Evolutionary conservation across 2,888 invertebrate species (phyloP), one percentile per base, ranked within the genome.

Genomic region (Caenorhabditis uteleia): DNA sequence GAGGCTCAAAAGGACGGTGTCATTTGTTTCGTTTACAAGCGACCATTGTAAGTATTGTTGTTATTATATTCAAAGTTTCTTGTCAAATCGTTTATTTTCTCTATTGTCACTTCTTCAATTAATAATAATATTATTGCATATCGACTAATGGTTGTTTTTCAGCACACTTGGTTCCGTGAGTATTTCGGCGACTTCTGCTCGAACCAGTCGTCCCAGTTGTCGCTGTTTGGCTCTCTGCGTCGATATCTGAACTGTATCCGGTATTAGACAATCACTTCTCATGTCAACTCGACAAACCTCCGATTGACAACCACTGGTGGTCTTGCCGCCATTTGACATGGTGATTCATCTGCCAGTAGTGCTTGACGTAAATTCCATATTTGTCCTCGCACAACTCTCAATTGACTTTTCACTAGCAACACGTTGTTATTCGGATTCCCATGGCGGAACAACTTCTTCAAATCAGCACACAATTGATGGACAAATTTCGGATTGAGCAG

Each of bases 381-480:
- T 62, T 79, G 79, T 14, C 79, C 79, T n/a, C 79, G 71, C 21
- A 79, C 64, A 12, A 79, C 78, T 14, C 76, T 59, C 26, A 79
- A 46, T 54, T 79, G 79, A 18, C 68, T 70, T 46, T 66, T 59
- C 18, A 72, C 68, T 12, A 79, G 69, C 44, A 66, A 64, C 3
- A 71, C 64, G 42, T 71, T 76, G 12, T 59, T 57, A 26, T 53
- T 64, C 1, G 50, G 56, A 18, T 62, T 68, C 20, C 69, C 75
- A 54, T 77, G 77, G 7, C 70, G 61, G 48, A 97, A 98, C 95
- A 79, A 94, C 31, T 58, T 92, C 95, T 75, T 73, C 40, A 78
- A 56, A 51, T 78, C 76, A 14, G 46, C 42, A 47, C 77, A 77
- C 14, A 77, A 56, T 8, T 62, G 54, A 56, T 79, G 74, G 20